Base-by-base conservation (phyloP, 2,888 invertebrate genomes). In the Hyles lineata region DNA sequence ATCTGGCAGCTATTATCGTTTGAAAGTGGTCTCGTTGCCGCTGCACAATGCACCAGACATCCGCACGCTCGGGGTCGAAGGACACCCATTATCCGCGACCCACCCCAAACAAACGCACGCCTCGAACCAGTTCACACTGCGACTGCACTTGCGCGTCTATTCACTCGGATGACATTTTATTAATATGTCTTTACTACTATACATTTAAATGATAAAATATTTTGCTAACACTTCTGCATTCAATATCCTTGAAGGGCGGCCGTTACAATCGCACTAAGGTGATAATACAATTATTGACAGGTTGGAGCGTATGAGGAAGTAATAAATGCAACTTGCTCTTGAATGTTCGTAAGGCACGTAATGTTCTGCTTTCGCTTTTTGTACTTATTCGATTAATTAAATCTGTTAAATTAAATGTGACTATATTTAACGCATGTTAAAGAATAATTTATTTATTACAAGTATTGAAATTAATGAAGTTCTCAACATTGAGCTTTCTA, bases 141-240 rank as follows among this genome's bases (percentile, higher is more conserved):
- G 91, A 77, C 74, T 85, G 86, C 89, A 91, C 92, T 92, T 91
- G 90, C 67, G 23, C 89, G 89, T 84, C 86, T 85, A 84, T 85
- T 80, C 82, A 81, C 82, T 81, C 80, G 82, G 86, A 17, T 23
- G 50, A 50, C 21, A 50, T 21, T 55, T 55, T 50, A 23, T 67
- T 67, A 63, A 63, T 50, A 50, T 1, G 25, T 9, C 23, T 67
- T 25, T 67, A 15, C 67, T 50, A 50, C 43, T 21, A 6, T 63
- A 43, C 21, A 21, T 67, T 43, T 50, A 15, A 67, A 67, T 67
- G 21, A 35, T 35, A 25, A 23, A 25, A 23, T 55, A 55, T n/a
- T 55, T 60, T 60, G 23, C 23, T 15, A 60, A 25, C 25, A 60
- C 11, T 29, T 60, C 23, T 23, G n/a, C 11, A n/a, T 43, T 43